Evolutionary conservation across 2,797 vertebrate species (phyloP), one percentile per base, ranked within the genome.

Genomic region (Anguilla marmorata): DNA sequence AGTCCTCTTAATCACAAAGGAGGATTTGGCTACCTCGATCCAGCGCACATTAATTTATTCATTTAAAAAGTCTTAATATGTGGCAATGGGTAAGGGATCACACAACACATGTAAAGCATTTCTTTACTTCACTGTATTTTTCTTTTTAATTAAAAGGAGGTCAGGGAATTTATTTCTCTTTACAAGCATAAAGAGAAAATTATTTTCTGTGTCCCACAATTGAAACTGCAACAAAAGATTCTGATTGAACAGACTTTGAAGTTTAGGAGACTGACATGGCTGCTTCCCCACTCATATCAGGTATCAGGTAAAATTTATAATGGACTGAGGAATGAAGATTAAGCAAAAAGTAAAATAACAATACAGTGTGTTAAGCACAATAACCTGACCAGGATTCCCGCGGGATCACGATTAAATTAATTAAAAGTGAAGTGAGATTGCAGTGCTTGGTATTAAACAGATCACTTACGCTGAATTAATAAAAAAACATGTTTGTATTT

Each of bases 1-100:
- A 92, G 91, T 89, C 91, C 92, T 90, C 92, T 92, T 92, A 92
- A 93, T 93, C 91, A 91, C 92, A 93, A 92, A 93, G 91, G 89
- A 89, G 91, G 92, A 94, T 92, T 93, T 93, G 86, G 86, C 89
- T 88, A 89, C 92, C 90, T 92, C 91, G 83, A 89, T 89, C 90
- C 86, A 86, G 85, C 83, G 48, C 37, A 27, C 89, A 86, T 90
- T 94, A 93, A 94, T 93, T 94, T 94, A 93, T 94, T 94, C 91
- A 93, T 93, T 94, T 93, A 92, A 92, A 80, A 93, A 93, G 90
- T 93, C 91, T 91, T 93, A 93, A 94, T 93, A 93, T 93, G 89
- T 90, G 89, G 92, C 88, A 92, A 89, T 88, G 69, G 91, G 90
- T 89, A 54, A 89, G 88, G 92, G 92, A 93, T 94, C 92, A 91